Evolutionary conservation across 2,888 invertebrate genomes (phyloP), one percentile per base, ranked within the genome.

Genomic region (Aelia acuminata): DNA sequence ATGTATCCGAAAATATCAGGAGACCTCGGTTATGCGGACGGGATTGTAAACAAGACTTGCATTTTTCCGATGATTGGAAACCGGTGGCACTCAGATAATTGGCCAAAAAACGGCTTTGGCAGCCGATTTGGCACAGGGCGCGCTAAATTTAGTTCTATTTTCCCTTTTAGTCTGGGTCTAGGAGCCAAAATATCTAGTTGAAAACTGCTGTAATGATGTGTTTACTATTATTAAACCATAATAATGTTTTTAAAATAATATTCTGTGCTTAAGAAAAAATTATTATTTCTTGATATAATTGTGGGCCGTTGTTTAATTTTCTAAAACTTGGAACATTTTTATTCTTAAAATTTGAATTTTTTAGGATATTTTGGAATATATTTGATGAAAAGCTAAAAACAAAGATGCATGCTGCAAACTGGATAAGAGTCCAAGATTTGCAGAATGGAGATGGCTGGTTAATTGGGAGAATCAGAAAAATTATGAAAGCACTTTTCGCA

Each of bases 61-160:
- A 70, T 70, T 70, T 35, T 18, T 31, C 63, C 63, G 35, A 70
- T 70, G 20, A 35, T 70, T 70, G 35, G 63, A 70, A 70, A 70
- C 18, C 31, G 3, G 31, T 70, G 63, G 26, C 15, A 10, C 4
- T 63, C 15, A 15, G 63, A 18, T 70, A 35, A 70, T 70, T 70
- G 63, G 63, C 63, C 63, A 70, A 70, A 70, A 70, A 70, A 31
- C 31, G 35, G 35, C 31, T 70, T 70, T 70, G 63, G 63, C 63
- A 70, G 2, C 15, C 18, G 63, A 35, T 70, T n/a, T n/a, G 31
- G 63, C 63, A 18, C 18, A 70, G 63, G 35, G 4, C 35, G 35
- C 1, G 63, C 63, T 70, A 70, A 70, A 31, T 70, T 70, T 70
- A 70, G 63, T 31, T 31, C 31, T 35, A 70, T 70, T 70, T 70